A percentile compares a stretch with the other conserved stretches of the same genome.
These are phyloP conservation scores for Podargus strigoides DNA, from an alignment of 2,797 vertebrate genomes.

Conservation along the genomic window DNA sequence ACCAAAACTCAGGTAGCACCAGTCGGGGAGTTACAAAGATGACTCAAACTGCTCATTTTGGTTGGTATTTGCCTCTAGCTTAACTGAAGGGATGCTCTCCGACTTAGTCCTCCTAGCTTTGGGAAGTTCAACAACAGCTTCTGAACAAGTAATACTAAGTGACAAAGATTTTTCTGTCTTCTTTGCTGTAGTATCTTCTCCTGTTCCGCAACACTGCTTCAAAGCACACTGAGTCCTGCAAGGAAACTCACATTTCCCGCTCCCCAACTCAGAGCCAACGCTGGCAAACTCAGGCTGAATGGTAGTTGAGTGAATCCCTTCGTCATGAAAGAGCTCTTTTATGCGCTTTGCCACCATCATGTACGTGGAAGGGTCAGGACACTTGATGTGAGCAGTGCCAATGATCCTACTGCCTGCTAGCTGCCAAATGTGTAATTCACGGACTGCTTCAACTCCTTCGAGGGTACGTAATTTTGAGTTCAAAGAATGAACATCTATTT, in stretches of 20 bases:
- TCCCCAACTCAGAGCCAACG: slow-evolving; percentile 81
- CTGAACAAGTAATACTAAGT: slow-evolving; percentile 77
- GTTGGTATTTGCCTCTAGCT: slow-evolving; percentile 71
- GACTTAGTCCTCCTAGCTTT: slow-evolving; percentile 76
- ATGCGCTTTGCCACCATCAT: slow-evolving; percentile 98
- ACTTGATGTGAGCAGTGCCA: slow-evolving; percentile 97
- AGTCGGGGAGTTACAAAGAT: slow-evolving; percentile 80
- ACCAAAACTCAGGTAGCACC: slow-evolving; percentile 55
- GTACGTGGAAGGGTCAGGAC: slow-evolving; percentile 91
- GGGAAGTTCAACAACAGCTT: slow-evolving; percentile 82
- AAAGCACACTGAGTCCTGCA: slow-evolving; percentile 95
- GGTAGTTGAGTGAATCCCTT: slow-evolving; percentile 97
- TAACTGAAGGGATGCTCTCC: slow-evolving; percentile 69
- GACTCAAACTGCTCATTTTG: slow-evolving; percentile 86
- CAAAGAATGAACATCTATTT: slow-evolving; percentile 90
- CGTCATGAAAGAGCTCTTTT: slow-evolving; percentile 94
- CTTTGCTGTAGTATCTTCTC: slow-evolving; percentile 69
- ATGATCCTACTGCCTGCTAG: slow-evolving; percentile 96
- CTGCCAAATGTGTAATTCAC: slow-evolving; percentile 97
- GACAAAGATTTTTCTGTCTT: slow-evolving; percentile 68
- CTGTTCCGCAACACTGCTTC: slow-evolving; percentile 89
- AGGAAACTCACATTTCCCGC: slow-evolving; percentile 87
- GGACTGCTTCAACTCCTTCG: slow-evolving; percentile 93
- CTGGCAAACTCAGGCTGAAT: slow-evolving; percentile 97
- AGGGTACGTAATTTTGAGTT: slow-evolving; percentile 84